These are phyloP conservation scores for Sarcophaga caerulescens DNA, from an alignment of 2,888 invertebrate genomes.

Conservation along the genomic window DNA sequence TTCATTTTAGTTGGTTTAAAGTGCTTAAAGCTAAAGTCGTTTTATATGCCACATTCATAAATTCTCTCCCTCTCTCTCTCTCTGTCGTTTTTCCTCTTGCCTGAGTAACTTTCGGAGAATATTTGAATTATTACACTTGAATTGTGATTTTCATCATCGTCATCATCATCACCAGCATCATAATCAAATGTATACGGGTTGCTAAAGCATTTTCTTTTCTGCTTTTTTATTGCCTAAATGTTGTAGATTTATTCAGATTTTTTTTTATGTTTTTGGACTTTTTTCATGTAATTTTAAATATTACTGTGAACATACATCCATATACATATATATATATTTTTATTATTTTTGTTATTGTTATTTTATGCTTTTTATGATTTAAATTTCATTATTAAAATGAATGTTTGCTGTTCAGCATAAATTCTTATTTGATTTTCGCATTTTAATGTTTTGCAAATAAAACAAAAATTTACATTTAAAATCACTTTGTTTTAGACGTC, in stretches of 20 bases:
- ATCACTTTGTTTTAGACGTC: conserved; percentile 38
- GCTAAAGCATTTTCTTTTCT: neutral
- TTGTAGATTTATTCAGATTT: neutral
- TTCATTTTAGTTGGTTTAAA: neutral
- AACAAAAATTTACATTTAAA: conserved; percentile 39
- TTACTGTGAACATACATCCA: no score
- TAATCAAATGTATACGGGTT: neutral
- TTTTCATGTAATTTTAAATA: neutral
- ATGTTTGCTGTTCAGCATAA: neutral
- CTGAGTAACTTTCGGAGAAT: conserved; percentile 46
- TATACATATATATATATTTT: neutral
- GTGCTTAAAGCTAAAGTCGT: conserved; percentile 8
- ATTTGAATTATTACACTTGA: conserved; percentile 51
- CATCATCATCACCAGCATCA: conserved; percentile 17
- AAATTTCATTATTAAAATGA: neutral
- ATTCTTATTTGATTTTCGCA: conserved; percentile 13
- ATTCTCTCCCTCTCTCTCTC: conserved; percentile 3
- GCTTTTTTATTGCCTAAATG: neutral
- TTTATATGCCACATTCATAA: conserved; percentile 24
- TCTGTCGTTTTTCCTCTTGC: neutral
- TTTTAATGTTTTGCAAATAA: conserved; percentile 22
- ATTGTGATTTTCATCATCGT: conserved; percentile 34
- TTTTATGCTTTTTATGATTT: neutral
- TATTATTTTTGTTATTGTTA: neutral
- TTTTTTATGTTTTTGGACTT: neutral